Conservation (phyloP, 2,797 vertebrate species). For the Helostoma temminkii region DNA sequence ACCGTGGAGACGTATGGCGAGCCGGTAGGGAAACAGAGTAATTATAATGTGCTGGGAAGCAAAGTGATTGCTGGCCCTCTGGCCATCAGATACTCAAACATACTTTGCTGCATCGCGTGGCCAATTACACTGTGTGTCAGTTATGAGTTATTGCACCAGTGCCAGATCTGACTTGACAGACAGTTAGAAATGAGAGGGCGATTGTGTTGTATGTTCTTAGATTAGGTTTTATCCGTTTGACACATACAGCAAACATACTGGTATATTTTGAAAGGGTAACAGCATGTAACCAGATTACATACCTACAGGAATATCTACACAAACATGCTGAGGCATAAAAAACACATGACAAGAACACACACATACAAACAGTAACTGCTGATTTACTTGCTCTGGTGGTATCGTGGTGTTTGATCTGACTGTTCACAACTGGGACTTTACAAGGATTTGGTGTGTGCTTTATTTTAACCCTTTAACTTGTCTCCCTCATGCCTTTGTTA, state of each 20-base stretch:
- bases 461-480: no score
- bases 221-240: constrained; percentile 58
- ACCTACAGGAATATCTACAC: background rate
- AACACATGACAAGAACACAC: constrained; percentile 16
- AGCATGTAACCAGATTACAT: constrained; percentile 37
- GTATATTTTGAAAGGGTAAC: constrained; percentile 25
- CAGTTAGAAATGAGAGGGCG: constrained; percentile 45
- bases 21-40: constrained; percentile 78
- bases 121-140: constrained; percentile 76
- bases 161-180: constrained; percentile 50
- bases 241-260: constrained; percentile 4
- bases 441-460: no score
- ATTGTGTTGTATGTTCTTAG: constrained; percentile 45
- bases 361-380: constrained; percentile 4
- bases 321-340: constrained; percentile 15
- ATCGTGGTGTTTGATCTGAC: constrained; percentile 10
- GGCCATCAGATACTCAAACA: constrained; percentile 71
- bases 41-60: constrained; percentile 78
- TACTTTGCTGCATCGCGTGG: constrained; percentile 69
- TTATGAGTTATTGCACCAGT: constrained; percentile 74
- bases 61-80: constrained; percentile 68
- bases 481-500: no score
- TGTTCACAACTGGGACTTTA: background rate
- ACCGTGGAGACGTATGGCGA: constrained; percentile 72
- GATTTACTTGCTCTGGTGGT: constrained; percentile 2